Conservation (phyloP, 2,113 vertebrate genomes). For the Forbesichthys papilliferus region DNA sequence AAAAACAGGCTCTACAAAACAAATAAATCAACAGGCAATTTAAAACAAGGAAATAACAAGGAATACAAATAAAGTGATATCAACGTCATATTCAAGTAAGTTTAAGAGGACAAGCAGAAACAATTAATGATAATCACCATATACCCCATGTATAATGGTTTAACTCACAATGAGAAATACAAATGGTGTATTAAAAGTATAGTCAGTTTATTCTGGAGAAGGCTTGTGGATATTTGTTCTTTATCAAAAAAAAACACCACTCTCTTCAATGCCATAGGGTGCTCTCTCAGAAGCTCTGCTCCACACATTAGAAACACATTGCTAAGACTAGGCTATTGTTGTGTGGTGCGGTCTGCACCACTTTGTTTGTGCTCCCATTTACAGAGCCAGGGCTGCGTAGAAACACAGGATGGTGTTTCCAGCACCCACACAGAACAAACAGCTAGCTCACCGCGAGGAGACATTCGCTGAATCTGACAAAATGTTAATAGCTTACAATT, state of each 20-base stretch:
- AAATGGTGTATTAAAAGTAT: slow-evolving; percentile 18
- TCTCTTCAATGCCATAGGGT: too few species aligned
- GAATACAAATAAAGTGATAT: slow-evolving; percentile 38
- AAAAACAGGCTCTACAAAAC: slow-evolving; percentile 46
- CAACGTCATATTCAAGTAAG: slow-evolving; percentile 69
- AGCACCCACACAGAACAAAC: too few species aligned
- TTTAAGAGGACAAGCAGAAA: slow-evolving; percentile 56
- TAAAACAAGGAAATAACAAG: slow-evolving; percentile 32
- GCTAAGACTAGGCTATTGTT: too few species aligned
- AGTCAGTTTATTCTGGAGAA: slow-evolving; percentile 5
- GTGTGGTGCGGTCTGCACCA: too few species aligned
- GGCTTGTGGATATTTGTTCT: slow-evolving; percentile 7
- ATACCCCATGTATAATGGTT: slow-evolving; percentile 35
- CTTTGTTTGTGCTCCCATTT: too few species aligned
- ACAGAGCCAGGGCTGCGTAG: too few species aligned
- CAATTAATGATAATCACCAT: slow-evolving; percentile 27
- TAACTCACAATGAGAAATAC: slow-evolving; percentile 28
- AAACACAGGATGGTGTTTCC: too few species aligned
- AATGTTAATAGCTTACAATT: too few species aligned
- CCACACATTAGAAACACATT: too few species aligned
- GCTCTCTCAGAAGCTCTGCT: too few species aligned
- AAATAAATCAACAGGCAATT: slow-evolving; percentile 26
- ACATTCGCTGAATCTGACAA: too few species aligned
- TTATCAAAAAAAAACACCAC: slow-evolving; percentile 28
- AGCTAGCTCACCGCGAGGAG: too few species aligned